These are phyloP conservation scores for Drosophila subsilvestris DNA, from an alignment of 2,888 invertebrate species.

Conservation along the genomic window DNA sequence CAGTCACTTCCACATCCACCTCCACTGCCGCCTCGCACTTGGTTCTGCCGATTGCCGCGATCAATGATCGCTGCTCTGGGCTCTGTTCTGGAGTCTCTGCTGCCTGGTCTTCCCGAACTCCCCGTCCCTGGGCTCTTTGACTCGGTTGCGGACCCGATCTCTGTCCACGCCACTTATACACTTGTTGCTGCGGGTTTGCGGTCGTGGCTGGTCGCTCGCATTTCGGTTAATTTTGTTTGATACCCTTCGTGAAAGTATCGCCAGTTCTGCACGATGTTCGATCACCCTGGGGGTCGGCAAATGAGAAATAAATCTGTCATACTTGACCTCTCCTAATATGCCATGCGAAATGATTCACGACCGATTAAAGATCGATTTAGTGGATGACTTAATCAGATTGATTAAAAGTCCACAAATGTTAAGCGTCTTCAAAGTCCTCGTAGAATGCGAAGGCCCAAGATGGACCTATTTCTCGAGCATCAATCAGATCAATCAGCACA, in stretches of 20 bases:
- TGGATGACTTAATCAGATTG: too few species aligned
- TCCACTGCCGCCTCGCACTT: conserved; percentile 35
- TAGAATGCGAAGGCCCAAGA: too few species aligned
- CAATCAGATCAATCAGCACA: too few species aligned
- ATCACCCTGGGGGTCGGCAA: background rate
- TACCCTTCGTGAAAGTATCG: conserved; percentile 18
- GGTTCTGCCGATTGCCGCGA: conserved; percentile 79
- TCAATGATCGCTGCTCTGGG: conserved; percentile 73
- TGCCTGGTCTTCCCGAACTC: background rate
- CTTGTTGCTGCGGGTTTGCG: conserved; percentile 83
- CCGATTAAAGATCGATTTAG: background rate
- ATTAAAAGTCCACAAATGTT: too few species aligned
- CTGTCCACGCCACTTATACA: conserved; percentile 80
- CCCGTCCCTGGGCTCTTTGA: conserved; percentile 6
- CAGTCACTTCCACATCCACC: conserved; percentile 15
- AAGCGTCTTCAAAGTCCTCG: too few species aligned
- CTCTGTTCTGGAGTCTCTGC: conserved; percentile 21
- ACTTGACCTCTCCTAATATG: background rate
- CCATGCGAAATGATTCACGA: background rate
- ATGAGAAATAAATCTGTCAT: background rate
- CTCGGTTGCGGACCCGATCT: conserved; percentile 6
- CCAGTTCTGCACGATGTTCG: background rate
- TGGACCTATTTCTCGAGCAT: too few species aligned
- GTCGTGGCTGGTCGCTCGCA: conserved; percentile 67
- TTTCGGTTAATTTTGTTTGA: conserved; percentile 72